Conservation (phyloP, 2,888 invertebrate species). For the Tachina lurida region DNA sequence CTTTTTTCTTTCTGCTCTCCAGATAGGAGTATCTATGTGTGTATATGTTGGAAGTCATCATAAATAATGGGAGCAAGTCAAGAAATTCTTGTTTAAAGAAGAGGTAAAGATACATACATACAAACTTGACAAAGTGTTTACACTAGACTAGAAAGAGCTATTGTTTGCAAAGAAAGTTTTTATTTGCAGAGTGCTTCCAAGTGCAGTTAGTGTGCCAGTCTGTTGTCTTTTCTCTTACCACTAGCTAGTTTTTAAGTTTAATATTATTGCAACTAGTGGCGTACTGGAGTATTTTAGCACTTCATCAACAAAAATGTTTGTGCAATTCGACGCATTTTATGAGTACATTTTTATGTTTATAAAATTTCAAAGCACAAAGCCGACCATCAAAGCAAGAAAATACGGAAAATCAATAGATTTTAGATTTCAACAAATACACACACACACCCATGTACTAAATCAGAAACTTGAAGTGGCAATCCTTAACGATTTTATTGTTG, state of each 20-base stretch:
- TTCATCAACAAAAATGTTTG: slow-evolving; percentile 60
- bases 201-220: neutral
- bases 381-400: slow-evolving; percentile 33
- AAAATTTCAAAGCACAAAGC: slow-evolving; percentile 54
- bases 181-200: neutral
- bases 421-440: slow-evolving; percentile 42
- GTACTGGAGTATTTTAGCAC: slow-evolving; percentile 46
- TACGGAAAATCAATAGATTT: slow-evolving; percentile 59
- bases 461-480: slow-evolving; percentile 6
- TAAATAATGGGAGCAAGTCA: slow-evolving; percentile 40
- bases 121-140: neutral
- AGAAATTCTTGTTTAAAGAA: slow-evolving; percentile 35
- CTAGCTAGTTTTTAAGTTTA: neutral
- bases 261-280: neutral
- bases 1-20: neutral
- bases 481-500: slow-evolving; percentile 25
- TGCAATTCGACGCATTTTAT: slow-evolving; percentile 62
- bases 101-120: neutral
- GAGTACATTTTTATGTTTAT: slow-evolving; percentile 64
- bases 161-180: neutral
- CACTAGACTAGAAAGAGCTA: neutral
- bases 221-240: neutral
- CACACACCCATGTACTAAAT: slow-evolving; percentile 14
- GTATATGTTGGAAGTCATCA: slow-evolving; percentile 22
- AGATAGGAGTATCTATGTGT: slow-evolving; percentile 7